phyloP scores from a whole-genome alignment of 2,113 vertebrate species.

The Onychostruthus taczanowskii region DNA sequence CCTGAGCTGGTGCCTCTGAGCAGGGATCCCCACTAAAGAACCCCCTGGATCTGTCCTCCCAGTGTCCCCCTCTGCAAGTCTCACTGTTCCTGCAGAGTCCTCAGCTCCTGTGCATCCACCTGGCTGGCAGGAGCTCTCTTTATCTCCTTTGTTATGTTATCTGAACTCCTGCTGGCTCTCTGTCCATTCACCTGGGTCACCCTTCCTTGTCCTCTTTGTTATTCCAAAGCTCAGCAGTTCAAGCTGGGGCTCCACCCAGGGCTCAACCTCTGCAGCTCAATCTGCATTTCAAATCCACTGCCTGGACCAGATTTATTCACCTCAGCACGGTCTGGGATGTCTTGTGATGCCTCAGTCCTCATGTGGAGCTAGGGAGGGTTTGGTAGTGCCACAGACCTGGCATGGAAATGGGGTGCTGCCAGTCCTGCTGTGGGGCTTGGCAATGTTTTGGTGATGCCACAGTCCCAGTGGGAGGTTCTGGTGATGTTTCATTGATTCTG shows the following conservation, averaged over 20 bases:
- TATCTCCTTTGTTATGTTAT: background rate
- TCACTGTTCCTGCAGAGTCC: background rate
- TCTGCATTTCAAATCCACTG: background rate
- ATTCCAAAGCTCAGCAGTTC: background rate
- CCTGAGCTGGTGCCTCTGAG: fast-evolving
- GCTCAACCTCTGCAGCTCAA: background rate
- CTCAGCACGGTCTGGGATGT: background rate
- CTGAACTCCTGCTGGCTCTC: background rate
- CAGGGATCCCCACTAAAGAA: background rate
- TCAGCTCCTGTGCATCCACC: background rate
- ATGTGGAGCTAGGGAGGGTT: background rate
- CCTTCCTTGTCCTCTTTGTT: background rate
- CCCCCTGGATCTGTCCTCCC: background rate
- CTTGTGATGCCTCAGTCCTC: background rate
- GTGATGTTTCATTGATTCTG: background rate
- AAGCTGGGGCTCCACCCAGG: background rate
- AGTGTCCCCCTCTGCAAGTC: background rate
- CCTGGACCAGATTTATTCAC: background rate
- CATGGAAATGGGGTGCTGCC: fast-evolving
- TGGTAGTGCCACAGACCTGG: background rate
- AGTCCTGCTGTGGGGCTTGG: background rate
- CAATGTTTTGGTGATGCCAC: background rate
- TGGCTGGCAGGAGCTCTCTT: background rate
- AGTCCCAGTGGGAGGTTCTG: background rate
- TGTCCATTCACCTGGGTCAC: background rate